Conservation (phyloP, 2,797 vertebrate genomes). For the Nyctalus aviator region DNA sequence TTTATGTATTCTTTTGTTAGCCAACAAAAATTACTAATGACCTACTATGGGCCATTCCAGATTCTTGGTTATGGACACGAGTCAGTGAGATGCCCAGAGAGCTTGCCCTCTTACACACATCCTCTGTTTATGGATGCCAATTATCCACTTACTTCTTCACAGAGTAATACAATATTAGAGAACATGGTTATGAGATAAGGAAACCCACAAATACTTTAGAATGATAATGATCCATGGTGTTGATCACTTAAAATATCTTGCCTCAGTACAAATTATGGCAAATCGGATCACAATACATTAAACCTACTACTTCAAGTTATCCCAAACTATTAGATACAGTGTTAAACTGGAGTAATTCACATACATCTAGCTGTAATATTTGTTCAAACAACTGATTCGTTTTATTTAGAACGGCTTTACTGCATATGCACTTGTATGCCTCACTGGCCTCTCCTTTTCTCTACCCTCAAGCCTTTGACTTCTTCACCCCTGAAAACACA, state of each 20-base stretch:
- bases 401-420: slow-evolving; percentile 43
- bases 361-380: background rate
- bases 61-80: background rate
- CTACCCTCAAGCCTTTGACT: background rate
- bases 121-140: background rate
- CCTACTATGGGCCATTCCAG: background rate
- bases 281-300: slow-evolving; percentile 14
- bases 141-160: slow-evolving; percentile 26
- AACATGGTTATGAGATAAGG: slow-evolving; percentile 17
- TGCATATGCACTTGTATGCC: background rate
- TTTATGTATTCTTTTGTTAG: slow-evolving; percentile 19
- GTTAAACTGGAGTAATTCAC: background rate
- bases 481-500: background rate
- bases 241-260: slow-evolving; percentile 2
- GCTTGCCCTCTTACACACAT: background rate
- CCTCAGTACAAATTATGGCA: slow-evolving; percentile 24
- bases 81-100: background rate
- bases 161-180: slow-evolving; percentile 31
- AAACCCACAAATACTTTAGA: slow-evolving; percentile 20
- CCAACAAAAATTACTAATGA: background rate
- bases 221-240: background rate
- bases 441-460: background rate
- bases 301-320: slow-evolving; percentile 44
- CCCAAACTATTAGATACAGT: background rate
- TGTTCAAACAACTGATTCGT: slow-evolving; percentile 13